Base-by-base conservation (phyloP, 2,888 invertebrate species). In the Tetrapedia diversipes region DNA sequence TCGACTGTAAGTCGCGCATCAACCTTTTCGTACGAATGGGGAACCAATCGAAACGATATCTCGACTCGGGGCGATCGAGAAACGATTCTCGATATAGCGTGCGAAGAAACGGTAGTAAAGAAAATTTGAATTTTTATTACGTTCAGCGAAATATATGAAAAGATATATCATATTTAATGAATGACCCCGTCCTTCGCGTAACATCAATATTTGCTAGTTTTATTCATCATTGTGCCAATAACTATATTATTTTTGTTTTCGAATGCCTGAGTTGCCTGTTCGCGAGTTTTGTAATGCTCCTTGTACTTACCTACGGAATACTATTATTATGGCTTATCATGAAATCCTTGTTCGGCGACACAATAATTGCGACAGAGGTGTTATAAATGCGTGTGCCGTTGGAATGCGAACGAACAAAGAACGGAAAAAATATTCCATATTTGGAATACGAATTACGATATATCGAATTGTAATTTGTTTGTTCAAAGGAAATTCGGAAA, bases 271-370 rank as follows among this genome's bases (percentile, higher is more conserved):
- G 67, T 67, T 57, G 67, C 24, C 4, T n/a, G n/a, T 14, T 8
- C 11, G 4, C 22, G 19, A 45, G 34, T 72, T 65, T 72, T 54
- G 65, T 54, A 75, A 75, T 19, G 27, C 49, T 27, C n/a, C n/a
- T 37, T 2, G 37, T 53, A 37, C 64, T 59, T 37, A 45, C n/a
- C n/a, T 19, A 56, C 24, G 34, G 63, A 73, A 71, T 66, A 32
- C n/a, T 34, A 24, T 51, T 16, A 51, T 34, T 45, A 41, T 59
- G 43, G 47, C 43, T 64, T 39, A 57, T 43, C 63, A 11, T n/a
- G 24, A 51, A 53, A 59, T 57, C 39, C 59, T 64, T 22, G 19
- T 7, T 22, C 47, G 32, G 19, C 24, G 51, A 49, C 53, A 39
- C 10, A 43, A n/a, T n/a, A n/a, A 14, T 49, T 32, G 10, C 39